Base-by-base conservation (phyloP, 2,113 vertebrate species). In the Brienomyrus brachyistius region DNA sequence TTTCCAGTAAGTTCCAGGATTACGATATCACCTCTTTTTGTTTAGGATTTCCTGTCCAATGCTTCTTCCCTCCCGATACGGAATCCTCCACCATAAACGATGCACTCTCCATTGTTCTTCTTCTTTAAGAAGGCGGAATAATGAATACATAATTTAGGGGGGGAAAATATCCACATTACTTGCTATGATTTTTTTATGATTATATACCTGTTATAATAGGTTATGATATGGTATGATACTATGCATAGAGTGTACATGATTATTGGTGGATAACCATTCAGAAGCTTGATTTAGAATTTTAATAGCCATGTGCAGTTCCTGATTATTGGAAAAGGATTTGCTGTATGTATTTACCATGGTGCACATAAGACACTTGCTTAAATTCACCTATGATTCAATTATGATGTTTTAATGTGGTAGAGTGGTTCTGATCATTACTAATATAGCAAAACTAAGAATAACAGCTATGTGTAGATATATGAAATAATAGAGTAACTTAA, bases 281-380 rank as follows among this genome's bases (percentile, higher is more conserved):
- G 93, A 95, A 94, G 94, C 92, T 95, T 94, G 94, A 95, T 95
- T 95, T 95, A 94, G 95, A 96, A 95, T 94, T 95, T 95, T 94
- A 96, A 95, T 93, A 92, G 89, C 92, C 92, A 93, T 93, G 92
- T 92, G 91, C 89, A 91, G 93, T 77, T 89, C 90, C 92, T 94
- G 95, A 95, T 94, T 95, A 94, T 92, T 95, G 93, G 83, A 94
- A 47, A 47, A 62, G 35, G 35, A 56, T 54, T 47, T 62, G 3
- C 80, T 45, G 5, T 56, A 59, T 59, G 77, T 56, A 31, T 83
- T 85, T 48, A 15, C 4, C 54, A 45, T 89, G 89, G 10, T 27
- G 31, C 21, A 59, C n/a, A 54, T 47, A 40, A 23, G 47, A 51
- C 10, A 77, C 83, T 89, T 89, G 40, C 19, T 47, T 48, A 48